These are phyloP conservation scores for Mungos mungo DNA, from an alignment of 2,113 vertebrate species.

Conservation along the genomic window DNA sequence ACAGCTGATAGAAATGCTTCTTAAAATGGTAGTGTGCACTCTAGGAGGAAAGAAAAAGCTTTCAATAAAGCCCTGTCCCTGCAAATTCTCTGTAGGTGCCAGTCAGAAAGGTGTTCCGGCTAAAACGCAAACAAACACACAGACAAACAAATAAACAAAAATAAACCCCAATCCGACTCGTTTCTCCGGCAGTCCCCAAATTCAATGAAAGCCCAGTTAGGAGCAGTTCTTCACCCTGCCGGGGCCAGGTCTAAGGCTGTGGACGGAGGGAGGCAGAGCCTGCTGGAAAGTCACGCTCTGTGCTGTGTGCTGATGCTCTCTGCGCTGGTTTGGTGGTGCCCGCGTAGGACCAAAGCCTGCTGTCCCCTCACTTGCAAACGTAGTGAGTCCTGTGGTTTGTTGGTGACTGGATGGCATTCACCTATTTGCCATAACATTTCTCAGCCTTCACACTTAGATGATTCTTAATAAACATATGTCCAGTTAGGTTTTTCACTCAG, in stretches of 20 bases:
- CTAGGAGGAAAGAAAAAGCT: slow-evolving; percentile 58
- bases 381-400: neutral
- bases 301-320: neutral
- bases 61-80: neutral
- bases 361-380: neutral
- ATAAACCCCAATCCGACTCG: neutral
- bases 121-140: slow-evolving; percentile 55
- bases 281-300: accelerated
- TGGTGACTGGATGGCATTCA: neutral
- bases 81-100: neutral
- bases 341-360: neutral
- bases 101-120: slow-evolving; percentile 62
- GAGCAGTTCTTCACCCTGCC: neutral
- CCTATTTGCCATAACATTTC: neutral
- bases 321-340: neutral
- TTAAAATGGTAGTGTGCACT: slow-evolving; percentile 69
- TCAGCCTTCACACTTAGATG: neutral
- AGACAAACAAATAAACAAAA: neutral
- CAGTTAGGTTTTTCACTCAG: neutral
- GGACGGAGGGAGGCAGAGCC: neutral
- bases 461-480: neutral
- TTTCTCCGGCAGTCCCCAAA: neutral
- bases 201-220: neutral
- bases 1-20: slow-evolving; percentile 73
- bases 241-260: neutral